A percentile compares a stretch with the other conserved stretches of the same genome.
These are phyloP conservation scores for Mionectes olivaceus DNA, from an alignment of 2,797 vertebrate species.

Conservation along the genomic window DNA sequence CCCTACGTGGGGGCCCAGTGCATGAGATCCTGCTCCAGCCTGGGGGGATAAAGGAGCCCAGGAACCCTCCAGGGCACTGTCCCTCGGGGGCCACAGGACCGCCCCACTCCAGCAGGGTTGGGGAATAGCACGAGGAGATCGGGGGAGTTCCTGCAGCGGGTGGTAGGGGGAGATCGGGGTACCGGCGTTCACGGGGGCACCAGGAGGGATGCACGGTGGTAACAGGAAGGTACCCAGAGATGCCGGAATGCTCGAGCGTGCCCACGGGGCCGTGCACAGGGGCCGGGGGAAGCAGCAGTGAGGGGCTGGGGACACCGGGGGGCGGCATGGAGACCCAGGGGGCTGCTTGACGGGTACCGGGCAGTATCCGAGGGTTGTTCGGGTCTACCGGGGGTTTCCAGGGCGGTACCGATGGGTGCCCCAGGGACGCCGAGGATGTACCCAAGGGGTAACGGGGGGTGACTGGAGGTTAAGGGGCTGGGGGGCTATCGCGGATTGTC, in stretches of 20 bases:
- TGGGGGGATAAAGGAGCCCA: not conserved
- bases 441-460: not conserved
- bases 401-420: no score
- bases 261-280: not conserved
- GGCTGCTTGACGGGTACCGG: no score
- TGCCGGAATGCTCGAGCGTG: not conserved
- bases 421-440: no score
- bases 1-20: accelerated
- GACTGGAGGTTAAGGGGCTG: not conserved
- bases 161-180: no score
- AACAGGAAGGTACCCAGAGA: no score
- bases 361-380: not conserved
- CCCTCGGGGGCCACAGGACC: not conserved
- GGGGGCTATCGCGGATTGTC: not conserved
- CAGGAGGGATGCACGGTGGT: not conserved
- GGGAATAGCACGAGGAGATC: not conserved
- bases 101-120: not conserved
- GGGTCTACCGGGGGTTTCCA: not conserved
- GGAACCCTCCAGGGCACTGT: not conserved
- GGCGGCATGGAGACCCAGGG: not conserved
- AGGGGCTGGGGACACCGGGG: no score
- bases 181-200: not conserved
- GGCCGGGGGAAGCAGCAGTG: no score
- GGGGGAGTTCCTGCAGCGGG: not conserved
- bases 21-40: not conserved